Base-by-base conservation (phyloP, 1,140 invertebrate species). In the Conopomorpha cramerella region DNA sequence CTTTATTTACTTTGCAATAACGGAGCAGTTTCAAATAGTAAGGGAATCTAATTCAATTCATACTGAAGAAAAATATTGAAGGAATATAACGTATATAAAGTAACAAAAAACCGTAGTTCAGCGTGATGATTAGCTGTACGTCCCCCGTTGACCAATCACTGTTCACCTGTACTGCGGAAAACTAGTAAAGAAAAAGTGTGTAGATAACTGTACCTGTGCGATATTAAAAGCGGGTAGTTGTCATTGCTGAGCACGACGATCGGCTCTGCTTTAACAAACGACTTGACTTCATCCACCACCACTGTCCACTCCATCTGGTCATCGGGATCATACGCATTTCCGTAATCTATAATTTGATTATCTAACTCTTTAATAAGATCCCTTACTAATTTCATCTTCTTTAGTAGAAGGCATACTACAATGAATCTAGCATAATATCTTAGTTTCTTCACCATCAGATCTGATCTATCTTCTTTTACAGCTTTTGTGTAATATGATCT, bases 401-500 rank as follows among this genome's bases (percentile, higher is more conserved):
- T 96, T 30, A 97, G 81, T 49, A 98, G 81, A 41, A 98, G 82
- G 78, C 94, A 96, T 10, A 98, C 95, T 15, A 98, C 94, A 54
- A 98, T 98, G 70, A 96, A 99, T 33, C 96, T 83, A 13, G 95
- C 95, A 74, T 97, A 98, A 63, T 96, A 99, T 32, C 96, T 82
- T 13, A 98, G 77, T 74, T 98, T 98, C 74, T 99, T 99, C 29
- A 99, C 93, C 92, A 98, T 96, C 40, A 99, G 74, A 66, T 98
- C 95, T 43, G 92, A 93, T 58, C 91, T 88, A 76, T 96, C 93
- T 70, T 97, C 95, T 68, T 96, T 95, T 35, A 86, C 88, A 0
- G 93, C 93, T 56, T 94, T 86, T 27, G 93, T 95, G 64, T 98
- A 99, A 66, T 98, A 99, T 2, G 91, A 92, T 53, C 96, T 80